Evolutionary conservation across 2,797 vertebrate genomes (phyloP).

Genomic region (Acropternis orthonyx): DNA sequence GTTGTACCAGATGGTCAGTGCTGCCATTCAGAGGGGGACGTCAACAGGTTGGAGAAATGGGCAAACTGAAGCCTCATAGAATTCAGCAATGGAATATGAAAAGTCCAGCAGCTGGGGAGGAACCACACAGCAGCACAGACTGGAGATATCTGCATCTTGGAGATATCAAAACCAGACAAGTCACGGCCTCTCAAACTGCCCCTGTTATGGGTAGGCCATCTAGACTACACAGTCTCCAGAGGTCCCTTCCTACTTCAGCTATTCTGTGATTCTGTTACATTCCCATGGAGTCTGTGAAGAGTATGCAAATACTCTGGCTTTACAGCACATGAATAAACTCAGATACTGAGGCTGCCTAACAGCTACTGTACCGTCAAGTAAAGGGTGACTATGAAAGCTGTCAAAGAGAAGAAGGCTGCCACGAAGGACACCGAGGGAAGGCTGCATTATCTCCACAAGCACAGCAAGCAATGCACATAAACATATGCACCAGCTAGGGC

Average conservation of each 20-base stretch:
- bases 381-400: not conserved
- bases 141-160: not conserved
- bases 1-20: not conserved
- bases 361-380: not conserved
- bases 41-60: not conserved
- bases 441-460: not conserved
- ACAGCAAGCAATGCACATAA: not conserved
- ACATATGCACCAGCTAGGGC: not conserved
- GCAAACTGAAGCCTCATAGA: not conserved
- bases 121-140: not conserved
- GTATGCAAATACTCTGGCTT: not conserved
- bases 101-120: not conserved
- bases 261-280: not conserved
- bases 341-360: not conserved
- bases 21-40: not conserved
- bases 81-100: not conserved
- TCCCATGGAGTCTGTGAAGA: not conserved
- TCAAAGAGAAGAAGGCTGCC: not conserved
- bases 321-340: not conserved
- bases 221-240: not conserved
- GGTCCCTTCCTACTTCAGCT: not conserved
- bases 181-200: not conserved
- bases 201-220: not conserved
- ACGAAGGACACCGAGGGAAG: not conserved
- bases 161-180: not conserved